A percentile compares a stretch with the other conserved stretches of the same genome.
Evolutionary conservation across 2,113 vertebrate species (phyloP).

Genomic region (Bos javanicus): DNA sequence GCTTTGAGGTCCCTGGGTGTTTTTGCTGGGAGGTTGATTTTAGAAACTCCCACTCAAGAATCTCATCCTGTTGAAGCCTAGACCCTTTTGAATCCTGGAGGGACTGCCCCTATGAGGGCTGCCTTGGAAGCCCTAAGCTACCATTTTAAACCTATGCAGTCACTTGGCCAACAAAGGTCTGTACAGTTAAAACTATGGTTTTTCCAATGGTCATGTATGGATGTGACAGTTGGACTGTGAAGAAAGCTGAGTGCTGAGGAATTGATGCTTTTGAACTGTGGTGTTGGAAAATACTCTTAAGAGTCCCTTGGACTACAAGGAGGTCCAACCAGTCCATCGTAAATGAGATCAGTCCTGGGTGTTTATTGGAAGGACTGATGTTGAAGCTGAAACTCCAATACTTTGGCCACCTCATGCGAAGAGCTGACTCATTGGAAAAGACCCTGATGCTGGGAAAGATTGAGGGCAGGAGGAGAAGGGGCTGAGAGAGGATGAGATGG

Average conservation of each 20-base stretch:
- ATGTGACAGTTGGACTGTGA: background rate
- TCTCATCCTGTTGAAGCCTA: background rate
- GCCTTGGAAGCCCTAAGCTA: background rate
- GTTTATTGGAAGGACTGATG: background rate
- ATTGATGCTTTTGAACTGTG: background rate
- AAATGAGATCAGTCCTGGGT: background rate
- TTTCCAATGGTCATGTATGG: background rate
- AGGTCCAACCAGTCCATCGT: background rate
- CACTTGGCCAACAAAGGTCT: background rate
- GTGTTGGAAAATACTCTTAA: background rate
- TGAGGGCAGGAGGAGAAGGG: background rate
- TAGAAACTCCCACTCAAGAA: background rate
- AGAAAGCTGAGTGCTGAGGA: rapidly evolving
- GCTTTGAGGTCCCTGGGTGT: background rate
- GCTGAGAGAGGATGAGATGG: background rate
- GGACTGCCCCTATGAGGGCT: background rate
- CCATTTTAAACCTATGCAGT: background rate
- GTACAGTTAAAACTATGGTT: background rate
- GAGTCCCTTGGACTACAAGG: background rate
- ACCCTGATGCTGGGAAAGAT: background rate
- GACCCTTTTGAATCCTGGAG: background rate
- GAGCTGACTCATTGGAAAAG: background rate
- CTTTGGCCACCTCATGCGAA: background rate
- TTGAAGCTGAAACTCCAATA: background rate
- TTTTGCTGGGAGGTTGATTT: background rate